These are phyloP conservation scores for Sebastes minor DNA, from an alignment of 2,797 vertebrate species.

Conservation along the genomic window DNA sequence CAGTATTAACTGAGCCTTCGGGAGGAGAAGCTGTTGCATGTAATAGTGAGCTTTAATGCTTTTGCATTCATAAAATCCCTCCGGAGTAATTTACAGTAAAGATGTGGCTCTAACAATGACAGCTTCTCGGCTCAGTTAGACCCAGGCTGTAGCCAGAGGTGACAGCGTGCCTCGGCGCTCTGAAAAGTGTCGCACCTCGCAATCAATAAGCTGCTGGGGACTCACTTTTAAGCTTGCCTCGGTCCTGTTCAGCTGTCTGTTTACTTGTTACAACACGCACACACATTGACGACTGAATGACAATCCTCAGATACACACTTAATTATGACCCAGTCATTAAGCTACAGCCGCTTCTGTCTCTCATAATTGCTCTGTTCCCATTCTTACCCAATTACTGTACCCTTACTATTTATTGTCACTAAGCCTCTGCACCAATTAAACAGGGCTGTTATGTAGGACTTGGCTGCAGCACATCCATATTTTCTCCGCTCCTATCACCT, in stretches of 20 bases:
- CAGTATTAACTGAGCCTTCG: background rate
- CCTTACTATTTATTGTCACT: constrained; percentile 7
- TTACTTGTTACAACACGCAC: background rate
- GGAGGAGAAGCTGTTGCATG: background rate
- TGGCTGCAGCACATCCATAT: constrained; percentile 6
- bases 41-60: background rate
- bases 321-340: constrained; percentile 2
- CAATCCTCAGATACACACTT: background rate
- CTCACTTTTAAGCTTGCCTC: background rate
- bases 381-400: constrained; percentile 31
- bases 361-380: constrained; percentile 13
- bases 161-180: background rate
- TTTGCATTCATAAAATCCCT: constrained; percentile 9
- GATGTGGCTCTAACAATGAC: background rate
- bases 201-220: constrained; percentile 22
- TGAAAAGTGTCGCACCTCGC: background rate
- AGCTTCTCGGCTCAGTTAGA: background rate
- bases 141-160: background rate
- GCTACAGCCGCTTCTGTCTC: background rate
- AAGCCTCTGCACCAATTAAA: constrained; percentile 42
- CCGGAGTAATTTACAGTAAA: background rate
- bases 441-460: background rate
- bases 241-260: background rate
- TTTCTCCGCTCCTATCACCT: background rate
- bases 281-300: background rate